Conservation (phyloP, 2,113 vertebrate species). For the Thamnophis sirtalis region DNA sequence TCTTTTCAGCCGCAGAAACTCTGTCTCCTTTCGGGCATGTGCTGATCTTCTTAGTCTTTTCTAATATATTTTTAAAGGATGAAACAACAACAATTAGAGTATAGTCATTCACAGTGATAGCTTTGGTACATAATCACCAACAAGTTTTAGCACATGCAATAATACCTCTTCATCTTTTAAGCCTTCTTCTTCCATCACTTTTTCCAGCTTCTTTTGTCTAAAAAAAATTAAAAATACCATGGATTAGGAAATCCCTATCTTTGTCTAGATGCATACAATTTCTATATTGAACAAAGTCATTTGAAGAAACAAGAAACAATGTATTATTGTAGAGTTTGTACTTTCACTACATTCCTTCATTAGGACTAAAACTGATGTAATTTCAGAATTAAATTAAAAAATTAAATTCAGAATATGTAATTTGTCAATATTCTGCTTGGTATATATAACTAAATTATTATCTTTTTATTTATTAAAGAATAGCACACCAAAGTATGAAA, state of each 20-base stretch:
- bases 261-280: neutral
- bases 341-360: neutral
- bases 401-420: neutral
- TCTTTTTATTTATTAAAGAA: neutral
- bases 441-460: neutral
- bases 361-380: neutral
- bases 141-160: conserved; percentile 31
- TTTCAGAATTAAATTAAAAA: neutral
- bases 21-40: conserved; percentile 80
- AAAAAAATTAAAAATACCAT: conserved; percentile 33
- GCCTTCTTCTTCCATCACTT: conserved; percentile 98
- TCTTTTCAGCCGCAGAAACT: conserved; percentile 82
- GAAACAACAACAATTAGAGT: neutral
- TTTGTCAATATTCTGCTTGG: neutral
- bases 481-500: neutral
- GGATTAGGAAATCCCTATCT: neutral
- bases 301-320: neutral
- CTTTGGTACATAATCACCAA: neutral
- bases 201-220: conserved; percentile 96
- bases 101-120: neutral
- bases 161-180: conserved; percentile 94
- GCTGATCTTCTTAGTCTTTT: conserved; percentile 78
- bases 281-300: neutral
- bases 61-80: conserved; percentile 52
- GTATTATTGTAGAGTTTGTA: neutral